These are phyloP conservation scores for Arctia plantaginis DNA, from an alignment of 2,888 invertebrate genomes.

Conservation along the genomic window DNA sequence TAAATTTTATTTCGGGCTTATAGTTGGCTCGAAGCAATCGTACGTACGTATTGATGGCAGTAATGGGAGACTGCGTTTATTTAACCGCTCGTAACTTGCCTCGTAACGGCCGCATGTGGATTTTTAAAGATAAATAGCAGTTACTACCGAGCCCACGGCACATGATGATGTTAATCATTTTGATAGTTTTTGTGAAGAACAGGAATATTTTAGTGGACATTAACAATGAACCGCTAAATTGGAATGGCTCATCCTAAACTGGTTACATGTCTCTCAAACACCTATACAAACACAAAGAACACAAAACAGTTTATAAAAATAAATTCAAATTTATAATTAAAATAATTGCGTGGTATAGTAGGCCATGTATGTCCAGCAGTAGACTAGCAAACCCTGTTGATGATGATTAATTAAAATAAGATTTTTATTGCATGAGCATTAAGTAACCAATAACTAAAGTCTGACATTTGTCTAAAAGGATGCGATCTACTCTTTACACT, in stretches of 20 bases:
- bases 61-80: slow-evolving; percentile 82
- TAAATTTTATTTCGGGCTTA: slow-evolving; percentile 78
- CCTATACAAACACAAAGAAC: not conserved
- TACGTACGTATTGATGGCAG: slow-evolving; percentile 64
- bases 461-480: not conserved
- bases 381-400: no score
- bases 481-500: not conserved
- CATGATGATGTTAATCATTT: slow-evolving; percentile 18
- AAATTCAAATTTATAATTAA: not conserved
- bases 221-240: slow-evolving; percentile 10
- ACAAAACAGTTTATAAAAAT: not conserved
- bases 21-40: slow-evolving; percentile 69
- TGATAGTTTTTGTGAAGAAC: slow-evolving; percentile 16
- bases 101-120: slow-evolving; percentile 77
- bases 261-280: not conserved
- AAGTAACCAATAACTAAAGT: not conserved
- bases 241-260: not conserved
- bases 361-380: no score
- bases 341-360: no score
- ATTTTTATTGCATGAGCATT: not conserved
- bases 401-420: no score
- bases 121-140: slow-evolving; percentile 70
- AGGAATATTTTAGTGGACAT: slow-evolving; percentile 16
- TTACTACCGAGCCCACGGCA: slow-evolving; percentile 54
- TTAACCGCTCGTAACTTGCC: slow-evolving; percentile 82